Conservation (phyloP, 2,797 vertebrate genomes). For the Masticophis lateralis region DNA sequence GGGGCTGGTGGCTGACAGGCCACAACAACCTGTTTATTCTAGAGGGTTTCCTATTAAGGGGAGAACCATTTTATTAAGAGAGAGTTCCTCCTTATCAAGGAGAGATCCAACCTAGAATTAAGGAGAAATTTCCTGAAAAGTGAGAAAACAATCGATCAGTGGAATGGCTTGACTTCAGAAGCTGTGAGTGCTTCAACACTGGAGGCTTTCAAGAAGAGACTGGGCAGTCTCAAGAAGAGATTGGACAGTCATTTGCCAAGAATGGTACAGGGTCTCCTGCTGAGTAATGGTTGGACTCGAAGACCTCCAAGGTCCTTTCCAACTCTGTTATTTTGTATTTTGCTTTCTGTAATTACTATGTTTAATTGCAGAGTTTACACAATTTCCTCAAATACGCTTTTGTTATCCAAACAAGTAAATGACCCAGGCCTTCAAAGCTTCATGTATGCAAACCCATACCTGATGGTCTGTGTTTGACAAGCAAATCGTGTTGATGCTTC, state of each 20-base stretch:
- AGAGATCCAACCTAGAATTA: no score
- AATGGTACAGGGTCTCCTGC: background rate
- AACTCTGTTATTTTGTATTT: background rate
- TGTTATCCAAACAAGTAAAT: background rate
- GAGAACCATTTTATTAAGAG: no score
- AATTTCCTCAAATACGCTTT: background rate
- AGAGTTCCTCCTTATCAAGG: no score
- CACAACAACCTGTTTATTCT: background rate
- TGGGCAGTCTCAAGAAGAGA: background rate
- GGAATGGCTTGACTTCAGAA: no score
- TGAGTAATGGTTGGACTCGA: background rate
- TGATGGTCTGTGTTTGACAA: background rate
- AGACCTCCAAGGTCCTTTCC: background rate
- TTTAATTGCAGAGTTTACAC: background rate
- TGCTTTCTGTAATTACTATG: background rate
- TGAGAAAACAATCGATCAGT: no score
- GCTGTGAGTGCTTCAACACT: no score
- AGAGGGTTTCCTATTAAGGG: background rate
- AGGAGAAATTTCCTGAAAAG: no score
- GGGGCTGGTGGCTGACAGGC: no score
- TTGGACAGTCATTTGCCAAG: background rate
- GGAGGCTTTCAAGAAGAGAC: background rate
- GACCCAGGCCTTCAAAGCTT: background rate
- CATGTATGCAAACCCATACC: background rate
- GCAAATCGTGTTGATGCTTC: slow-evolving; percentile 30